Evolutionary conservation across 2,113 vertebrate genomes (phyloP).

Genomic region (Haemorhous mexicanus): DNA sequence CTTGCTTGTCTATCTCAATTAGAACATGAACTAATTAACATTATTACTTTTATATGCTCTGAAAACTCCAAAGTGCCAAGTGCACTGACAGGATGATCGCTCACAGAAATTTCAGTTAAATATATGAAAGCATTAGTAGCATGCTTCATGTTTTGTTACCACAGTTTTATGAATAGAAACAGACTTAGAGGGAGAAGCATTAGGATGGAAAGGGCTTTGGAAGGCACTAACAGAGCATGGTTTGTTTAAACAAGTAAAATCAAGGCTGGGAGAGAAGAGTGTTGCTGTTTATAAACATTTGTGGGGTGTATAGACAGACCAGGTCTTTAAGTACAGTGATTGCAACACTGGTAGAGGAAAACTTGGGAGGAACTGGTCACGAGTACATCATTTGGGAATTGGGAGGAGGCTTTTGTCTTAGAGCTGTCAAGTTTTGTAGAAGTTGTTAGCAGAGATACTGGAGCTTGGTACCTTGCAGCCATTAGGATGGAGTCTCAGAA

Average conservation of each 20-base stretch:
- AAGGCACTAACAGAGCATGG: background rate
- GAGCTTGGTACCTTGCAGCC: background rate
- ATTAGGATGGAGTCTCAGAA: background rate
- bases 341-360: background rate
- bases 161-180: background rate
- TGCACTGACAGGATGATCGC: background rate
- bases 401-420: background rate
- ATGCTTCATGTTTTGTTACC: background rate
- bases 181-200: background rate
- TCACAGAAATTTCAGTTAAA: background rate
- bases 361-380: background rate
- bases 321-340: background rate
- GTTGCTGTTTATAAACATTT: background rate
- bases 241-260: background rate
- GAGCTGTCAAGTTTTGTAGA: background rate
- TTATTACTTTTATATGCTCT: background rate
- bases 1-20: background rate
- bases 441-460: background rate
- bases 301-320: background rate
- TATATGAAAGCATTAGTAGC: background rate
- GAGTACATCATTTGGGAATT: accelerated
- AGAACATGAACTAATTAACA: background rate
- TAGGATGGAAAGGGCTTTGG: background rate
- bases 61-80: background rate
- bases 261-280: background rate